Evolutionary conservation across 2,113 vertebrate species (phyloP).

Genomic region (Macrotus californicus): DNA sequence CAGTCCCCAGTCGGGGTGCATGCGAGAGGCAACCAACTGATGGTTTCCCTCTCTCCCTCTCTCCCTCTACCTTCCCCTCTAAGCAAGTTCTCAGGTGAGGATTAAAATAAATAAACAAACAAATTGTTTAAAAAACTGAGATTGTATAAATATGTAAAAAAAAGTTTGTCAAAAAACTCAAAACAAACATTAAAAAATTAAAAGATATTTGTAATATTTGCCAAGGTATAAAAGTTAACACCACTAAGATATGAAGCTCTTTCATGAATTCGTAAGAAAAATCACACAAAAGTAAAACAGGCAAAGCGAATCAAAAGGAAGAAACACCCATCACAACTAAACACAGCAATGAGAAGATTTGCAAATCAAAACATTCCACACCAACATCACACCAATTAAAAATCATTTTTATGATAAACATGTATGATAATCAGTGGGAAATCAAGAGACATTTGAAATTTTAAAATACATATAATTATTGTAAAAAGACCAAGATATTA

Average conservation of each 20-base stretch:
- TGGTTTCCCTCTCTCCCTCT: no score
- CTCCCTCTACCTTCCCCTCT: no score
- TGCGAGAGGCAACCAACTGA: no score
- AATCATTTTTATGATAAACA: not conserved
- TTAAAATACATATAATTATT: not conserved
- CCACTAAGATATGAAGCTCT: not conserved
- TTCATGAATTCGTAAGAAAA: not conserved
- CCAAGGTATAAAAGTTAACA: not conserved
- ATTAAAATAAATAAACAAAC: no score
- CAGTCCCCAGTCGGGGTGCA: no score
- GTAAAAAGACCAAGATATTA: constrained; percentile 13
- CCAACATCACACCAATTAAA: not conserved
- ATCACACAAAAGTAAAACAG: not conserved
- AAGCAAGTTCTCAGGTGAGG: no score
- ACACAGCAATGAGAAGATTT: not conserved
- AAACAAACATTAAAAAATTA: constrained; percentile 8
- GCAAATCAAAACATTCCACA: not conserved
- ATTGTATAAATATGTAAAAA: not conserved
- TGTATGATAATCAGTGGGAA: not conserved
- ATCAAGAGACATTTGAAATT: not conserved
- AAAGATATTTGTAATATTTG: not conserved
- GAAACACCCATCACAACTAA: not conserved
- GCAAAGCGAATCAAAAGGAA: not conserved
- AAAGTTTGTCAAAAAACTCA: not conserved
- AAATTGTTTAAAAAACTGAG: no score